These are phyloP conservation scores for Triplophysa yarkandensis DNA, from an alignment of 2,797 vertebrate species.

Conservation along the genomic window DNA sequence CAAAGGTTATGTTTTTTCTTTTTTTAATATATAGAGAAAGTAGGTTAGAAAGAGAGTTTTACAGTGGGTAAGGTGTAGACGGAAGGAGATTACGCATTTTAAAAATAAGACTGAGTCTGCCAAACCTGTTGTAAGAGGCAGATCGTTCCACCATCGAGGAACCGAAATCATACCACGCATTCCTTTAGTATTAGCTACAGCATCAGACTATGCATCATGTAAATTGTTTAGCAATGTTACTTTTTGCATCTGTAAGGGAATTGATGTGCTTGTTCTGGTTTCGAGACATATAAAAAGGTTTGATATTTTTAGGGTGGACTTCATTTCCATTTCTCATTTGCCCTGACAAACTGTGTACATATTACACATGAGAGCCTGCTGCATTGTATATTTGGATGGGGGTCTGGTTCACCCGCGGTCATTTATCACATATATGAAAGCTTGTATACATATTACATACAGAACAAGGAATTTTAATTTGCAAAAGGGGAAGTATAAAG, in stretches of 20 bases:
- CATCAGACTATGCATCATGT: not conserved
- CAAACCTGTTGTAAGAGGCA: too few relatives aligned
- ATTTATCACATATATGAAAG: conserved; percentile 50
- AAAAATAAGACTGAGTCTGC: too few relatives aligned
- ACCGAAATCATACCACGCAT: not conserved
- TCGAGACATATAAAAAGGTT: not conserved
- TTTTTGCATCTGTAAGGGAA: not conserved
- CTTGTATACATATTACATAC: conserved; percentile 41
- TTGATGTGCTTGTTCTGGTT: not conserved
- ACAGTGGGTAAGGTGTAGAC: too few relatives aligned
- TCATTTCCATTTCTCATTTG: conserved; percentile 45
- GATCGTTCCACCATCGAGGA: too few relatives aligned
- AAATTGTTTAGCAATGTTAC: conserved; percentile 31
- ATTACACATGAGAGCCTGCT: conserved; percentile 55
- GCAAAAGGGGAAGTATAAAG: conserved; percentile 9
- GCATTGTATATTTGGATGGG: conserved; percentile 55
- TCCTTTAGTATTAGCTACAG: not conserved
- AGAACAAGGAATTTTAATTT: conserved; percentile 33
- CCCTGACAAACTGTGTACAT: conserved; percentile 52
- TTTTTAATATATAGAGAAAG: too few relatives aligned
- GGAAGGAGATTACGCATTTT: too few relatives aligned
- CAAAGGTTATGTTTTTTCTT: too few relatives aligned
- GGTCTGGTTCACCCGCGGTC: conserved; percentile 50
- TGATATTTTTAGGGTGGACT: not conserved
- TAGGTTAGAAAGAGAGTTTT: too few relatives aligned